A percentile compares a stretch with the other conserved stretches of the same genome.
Conservation (phyloP, 2,888 invertebrate genomes). For the Macroteleia sp. region DNA sequence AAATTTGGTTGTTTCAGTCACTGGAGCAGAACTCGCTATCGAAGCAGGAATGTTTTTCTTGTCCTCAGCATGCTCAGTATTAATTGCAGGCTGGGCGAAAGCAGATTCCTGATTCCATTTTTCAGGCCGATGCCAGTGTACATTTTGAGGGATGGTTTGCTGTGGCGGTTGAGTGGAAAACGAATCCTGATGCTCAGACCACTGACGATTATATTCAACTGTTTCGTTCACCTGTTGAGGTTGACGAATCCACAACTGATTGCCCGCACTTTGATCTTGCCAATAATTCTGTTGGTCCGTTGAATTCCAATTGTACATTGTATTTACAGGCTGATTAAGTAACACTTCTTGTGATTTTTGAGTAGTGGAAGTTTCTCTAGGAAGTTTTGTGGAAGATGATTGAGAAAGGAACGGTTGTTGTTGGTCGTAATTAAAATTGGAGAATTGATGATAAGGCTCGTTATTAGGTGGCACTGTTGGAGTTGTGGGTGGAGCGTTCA, state of each 20-base stretch:
- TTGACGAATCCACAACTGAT: constrained; percentile 57
- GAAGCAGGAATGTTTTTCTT: constrained; percentile 69
- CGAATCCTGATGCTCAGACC: constrained; percentile 62
- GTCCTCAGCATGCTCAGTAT: constrained; percentile 70
- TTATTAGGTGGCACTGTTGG: constrained; percentile 69
- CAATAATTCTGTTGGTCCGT: constrained; percentile 70
- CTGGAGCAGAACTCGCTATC: constrained; percentile 66
- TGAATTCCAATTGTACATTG: constrained; percentile 74
- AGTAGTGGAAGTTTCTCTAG: constrained; percentile 29
- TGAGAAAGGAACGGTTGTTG: constrained; percentile 55
- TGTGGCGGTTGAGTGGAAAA: constrained; percentile 69
- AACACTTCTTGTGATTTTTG: constrained; percentile 20
- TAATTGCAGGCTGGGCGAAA: constrained; percentile 69
- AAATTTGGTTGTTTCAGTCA: constrained; percentile 69
- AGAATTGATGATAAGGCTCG: constrained; percentile 72
- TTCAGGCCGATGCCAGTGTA: constrained; percentile 53
- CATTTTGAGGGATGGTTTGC: constrained; percentile 52
- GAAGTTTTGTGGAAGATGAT: constrained; percentile 39
- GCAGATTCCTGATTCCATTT: constrained; percentile 63
- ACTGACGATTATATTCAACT: constrained; percentile 67
- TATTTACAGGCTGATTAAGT: constrained; percentile 65
- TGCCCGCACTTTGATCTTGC: constrained; percentile 70
- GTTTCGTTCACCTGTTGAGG: constrained; percentile 51
- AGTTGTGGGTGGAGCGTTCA: constrained; percentile 58
- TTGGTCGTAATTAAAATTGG: constrained; percentile 72